phyloP scores from a whole-genome alignment of 2,888 invertebrate species.

The Andrena dorsata region DNA sequence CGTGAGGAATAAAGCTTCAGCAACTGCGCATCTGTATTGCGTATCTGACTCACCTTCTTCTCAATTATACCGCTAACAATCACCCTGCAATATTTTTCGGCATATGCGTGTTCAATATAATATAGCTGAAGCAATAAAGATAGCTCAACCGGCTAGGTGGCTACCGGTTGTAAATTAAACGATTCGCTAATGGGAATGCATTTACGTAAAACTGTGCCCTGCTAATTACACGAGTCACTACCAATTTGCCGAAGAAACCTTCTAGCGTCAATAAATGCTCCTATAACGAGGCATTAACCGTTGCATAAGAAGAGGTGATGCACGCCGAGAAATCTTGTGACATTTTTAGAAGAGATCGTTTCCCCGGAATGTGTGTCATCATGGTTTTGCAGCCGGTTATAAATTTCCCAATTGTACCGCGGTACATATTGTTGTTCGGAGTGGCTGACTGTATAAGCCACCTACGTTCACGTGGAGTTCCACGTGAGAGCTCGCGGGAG shows the following conservation, averaged over 20 bases:
- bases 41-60: background rate
- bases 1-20: background rate
- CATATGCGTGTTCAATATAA: too few relatives aligned
- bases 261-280: conserved; percentile 45
- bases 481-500: conserved; percentile 79
- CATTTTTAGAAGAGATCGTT: conserved; percentile 16
- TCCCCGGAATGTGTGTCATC: background rate
- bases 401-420: conserved; percentile 43
- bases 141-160: conserved; percentile 2
- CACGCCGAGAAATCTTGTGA: conserved; percentile 16
- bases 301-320: conserved; percentile 47
- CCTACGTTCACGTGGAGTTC: conserved; percentile 83
- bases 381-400: background rate
- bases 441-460: conserved; percentile 58
- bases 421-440: conserved; percentile 19
- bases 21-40: background rate
- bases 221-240: background rate
- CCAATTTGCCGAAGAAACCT: conserved; percentile 44
- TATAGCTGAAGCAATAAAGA: too few relatives aligned
- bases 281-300: conserved; percentile 17
- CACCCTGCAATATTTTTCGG: too few relatives aligned
- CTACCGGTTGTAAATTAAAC: conserved; percentile 4
- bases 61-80: background rate
- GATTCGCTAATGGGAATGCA: conserved; percentile 27
- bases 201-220: conserved; percentile 24